Base-by-base conservation (phyloP, 2,888 invertebrate genomes). In the Seira sanloemensis region DNA sequence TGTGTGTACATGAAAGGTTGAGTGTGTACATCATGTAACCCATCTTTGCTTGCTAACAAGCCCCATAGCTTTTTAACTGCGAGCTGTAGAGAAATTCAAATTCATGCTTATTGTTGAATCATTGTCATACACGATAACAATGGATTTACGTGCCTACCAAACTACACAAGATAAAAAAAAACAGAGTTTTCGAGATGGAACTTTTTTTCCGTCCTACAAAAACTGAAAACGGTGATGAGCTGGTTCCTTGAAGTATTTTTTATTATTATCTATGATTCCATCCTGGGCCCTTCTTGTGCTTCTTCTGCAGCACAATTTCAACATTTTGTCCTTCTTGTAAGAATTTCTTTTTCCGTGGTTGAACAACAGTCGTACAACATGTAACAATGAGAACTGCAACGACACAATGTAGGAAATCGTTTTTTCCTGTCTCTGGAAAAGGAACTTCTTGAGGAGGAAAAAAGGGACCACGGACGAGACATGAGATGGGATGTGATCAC, bases 401-500 rank as follows among this genome's bases (percentile, higher is more conserved):
- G 50, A 50, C 50, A 50, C 50, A 50, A 50, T 18, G n/a, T 16
- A 50, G n/a, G n/a, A 50, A 12, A 50, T 50, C n/a, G 50, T 50
- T 50, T 37, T 37, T 50, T 50, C 2, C 50, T 50, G 5, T n/a
- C n/a, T n/a, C n/a, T n/a, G n/a, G n/a, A n/a, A n/a, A n/a, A n/a
- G n/a, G n/a, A n/a, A n/a, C n/a, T n/a, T n/a, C n/a, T n/a, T 54
- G 19, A 12, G 46, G 24, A 46, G 25, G 62, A 37, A 37, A 37
- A 62, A 21, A 65, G 71, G 27, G 12, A n/a, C n/a, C n/a, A n/a
- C 65, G 66, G 75, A 66, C 27, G 66, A 65, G 58, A 84, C 82
- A 86, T 62, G 83, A 87, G 85, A 83, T 87, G 87, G 86, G 86
- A 71, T 85, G 86, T 80, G 86, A 83, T 87, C 73, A 87, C 77